These are phyloP conservation scores for Bombyx huttoni DNA, from an alignment of 2,888 invertebrate species.

Conservation along the genomic window DNA sequence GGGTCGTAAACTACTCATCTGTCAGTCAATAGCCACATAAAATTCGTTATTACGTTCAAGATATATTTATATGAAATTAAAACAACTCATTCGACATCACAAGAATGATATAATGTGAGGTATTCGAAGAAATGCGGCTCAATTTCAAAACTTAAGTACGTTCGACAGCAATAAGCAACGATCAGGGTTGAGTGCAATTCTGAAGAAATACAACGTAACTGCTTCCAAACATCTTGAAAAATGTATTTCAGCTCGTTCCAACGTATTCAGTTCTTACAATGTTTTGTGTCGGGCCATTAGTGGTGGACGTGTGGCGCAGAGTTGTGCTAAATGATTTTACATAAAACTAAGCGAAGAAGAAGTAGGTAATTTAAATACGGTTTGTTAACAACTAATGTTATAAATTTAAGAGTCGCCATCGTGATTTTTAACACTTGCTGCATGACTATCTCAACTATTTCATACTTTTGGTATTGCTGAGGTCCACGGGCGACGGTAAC, in stretches of 20 bases:
- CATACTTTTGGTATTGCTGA: too few relatives aligned
- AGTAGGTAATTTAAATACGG: background rate
- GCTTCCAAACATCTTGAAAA: slow-evolving; percentile 33
- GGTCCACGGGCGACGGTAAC: too few relatives aligned
- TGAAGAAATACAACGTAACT: slow-evolving; percentile 27
- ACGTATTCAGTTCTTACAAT: slow-evolving; percentile 24
- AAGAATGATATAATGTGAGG: background rate
- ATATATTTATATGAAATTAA: background rate
- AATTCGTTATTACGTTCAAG: too few relatives aligned
- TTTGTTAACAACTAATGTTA: too few relatives aligned
- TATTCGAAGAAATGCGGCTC: background rate
- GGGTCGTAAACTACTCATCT: too few relatives aligned
- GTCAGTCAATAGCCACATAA: too few relatives aligned
- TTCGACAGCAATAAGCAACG: slow-evolving; percentile 19
- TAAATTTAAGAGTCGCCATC: too few relatives aligned
- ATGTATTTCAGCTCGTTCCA: slow-evolving; percentile 34
- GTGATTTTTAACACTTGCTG: too few relatives aligned
- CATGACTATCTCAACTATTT: too few relatives aligned
- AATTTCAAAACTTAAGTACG: slow-evolving; percentile 7
- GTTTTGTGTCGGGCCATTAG: slow-evolving; percentile 9
- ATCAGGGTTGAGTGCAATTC: slow-evolving; percentile 26
- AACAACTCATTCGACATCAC: background rate
- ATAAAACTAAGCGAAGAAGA: background rate
- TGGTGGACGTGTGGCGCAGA: slow-evolving; percentile 7
- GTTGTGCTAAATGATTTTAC: background rate